These are phyloP conservation scores for Ochotona princeps DNA, from an alignment of 2,113 vertebrate species.

Conservation along the genomic window DNA sequence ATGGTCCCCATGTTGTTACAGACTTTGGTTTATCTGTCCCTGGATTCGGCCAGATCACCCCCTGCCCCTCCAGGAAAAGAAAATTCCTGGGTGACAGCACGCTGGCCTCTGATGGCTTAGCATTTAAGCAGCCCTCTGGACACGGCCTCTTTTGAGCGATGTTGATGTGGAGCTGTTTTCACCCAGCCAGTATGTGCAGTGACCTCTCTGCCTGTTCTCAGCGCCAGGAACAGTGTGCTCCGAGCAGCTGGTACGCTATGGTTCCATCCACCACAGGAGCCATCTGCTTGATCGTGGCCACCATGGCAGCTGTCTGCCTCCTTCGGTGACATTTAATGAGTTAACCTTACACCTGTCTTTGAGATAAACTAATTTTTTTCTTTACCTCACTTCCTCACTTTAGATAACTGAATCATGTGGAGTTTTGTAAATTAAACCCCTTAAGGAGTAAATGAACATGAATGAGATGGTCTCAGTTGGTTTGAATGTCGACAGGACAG, in stretches of 20 bases:
- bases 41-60: conserved; percentile 11
- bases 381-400: not conserved
- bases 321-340: not conserved
- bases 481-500: conserved; percentile 1
- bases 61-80: not conserved
- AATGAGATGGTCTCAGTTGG: not conserved
- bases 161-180: not conserved
- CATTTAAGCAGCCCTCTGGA: not conserved
- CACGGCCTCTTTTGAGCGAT: not conserved
- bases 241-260: not conserved
- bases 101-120: not conserved
- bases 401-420: not conserved
- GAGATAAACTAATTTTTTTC: conserved; percentile 1
- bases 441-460: conserved; percentile 7
- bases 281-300: accelerated
- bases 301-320: not conserved
- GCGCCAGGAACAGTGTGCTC: not conserved
- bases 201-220: not conserved
- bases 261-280: not conserved
- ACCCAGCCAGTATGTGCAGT: not conserved
- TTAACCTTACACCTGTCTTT: not conserved
- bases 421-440: not conserved
- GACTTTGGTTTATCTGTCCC: conserved; percentile 6
- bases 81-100: not conserved
- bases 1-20: not conserved